phyloP scores from a whole-genome alignment of 2,888 invertebrate species.

The Acholoe squamosa region DNA sequence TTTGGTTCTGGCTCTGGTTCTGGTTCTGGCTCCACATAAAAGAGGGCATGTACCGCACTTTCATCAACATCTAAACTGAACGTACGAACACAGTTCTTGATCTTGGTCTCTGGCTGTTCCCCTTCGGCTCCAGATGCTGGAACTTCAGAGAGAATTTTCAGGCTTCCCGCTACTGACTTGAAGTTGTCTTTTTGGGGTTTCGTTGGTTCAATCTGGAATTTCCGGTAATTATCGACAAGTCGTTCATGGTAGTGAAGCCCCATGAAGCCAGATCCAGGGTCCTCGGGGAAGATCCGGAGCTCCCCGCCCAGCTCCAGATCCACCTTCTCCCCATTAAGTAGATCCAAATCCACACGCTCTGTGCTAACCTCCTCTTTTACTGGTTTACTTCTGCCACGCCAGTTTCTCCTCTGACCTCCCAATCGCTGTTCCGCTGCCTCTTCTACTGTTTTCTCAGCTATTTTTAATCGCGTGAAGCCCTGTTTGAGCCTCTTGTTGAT shows the following conservation, averaged over 20 bases:
- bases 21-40: conserved; percentile 69
- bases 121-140: not conserved
- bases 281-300: conserved; percentile 62
- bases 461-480: conserved; percentile 65
- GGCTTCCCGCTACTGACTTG: not conserved
- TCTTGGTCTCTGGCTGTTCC: not conserved
- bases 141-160: not conserved
- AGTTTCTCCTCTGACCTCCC: not conserved
- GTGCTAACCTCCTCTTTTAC: conserved; percentile 17
- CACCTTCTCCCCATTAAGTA: conserved; percentile 62
- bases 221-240: conserved; percentile 78
- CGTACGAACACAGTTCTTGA: conserved; percentile 62
- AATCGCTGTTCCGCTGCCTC: not conserved
- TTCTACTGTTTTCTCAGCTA: conserved; percentile 5
- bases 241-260: conserved; percentile 71
- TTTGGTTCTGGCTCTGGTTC: conserved; percentile 66
- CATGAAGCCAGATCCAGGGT: conserved; percentile 51
- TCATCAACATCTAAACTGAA: conserved; percentile 76
- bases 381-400: not conserved
- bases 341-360: conserved; percentile 65
- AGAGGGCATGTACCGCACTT: conserved; percentile 75
- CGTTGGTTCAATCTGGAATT: conserved; percentile 78
- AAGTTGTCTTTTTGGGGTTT: conserved; percentile 29
- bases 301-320: conserved; percentile 69
- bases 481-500: conserved; percentile 67